These are phyloP conservation scores for Eulemur rubriventer DNA, from an alignment of 2,797 vertebrate genomes.

Conservation along the genomic window DNA sequence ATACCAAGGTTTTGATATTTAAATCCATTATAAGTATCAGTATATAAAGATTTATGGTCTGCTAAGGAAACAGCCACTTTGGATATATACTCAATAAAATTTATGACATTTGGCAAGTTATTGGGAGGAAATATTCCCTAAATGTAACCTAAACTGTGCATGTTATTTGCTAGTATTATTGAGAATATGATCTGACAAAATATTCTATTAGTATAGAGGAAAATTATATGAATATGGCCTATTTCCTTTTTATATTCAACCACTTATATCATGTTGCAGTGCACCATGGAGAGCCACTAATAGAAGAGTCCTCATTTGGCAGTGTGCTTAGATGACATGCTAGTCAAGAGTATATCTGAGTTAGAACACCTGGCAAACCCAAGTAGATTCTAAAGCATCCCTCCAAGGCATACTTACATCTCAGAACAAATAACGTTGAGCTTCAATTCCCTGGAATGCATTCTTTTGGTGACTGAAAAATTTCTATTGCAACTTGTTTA, in stretches of 20 bases:
- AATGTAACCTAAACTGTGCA: neutral
- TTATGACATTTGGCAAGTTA: neutral
- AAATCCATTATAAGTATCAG: neutral
- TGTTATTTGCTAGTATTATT: neutral
- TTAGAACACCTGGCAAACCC: constrained; percentile 43
- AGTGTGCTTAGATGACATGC: constrained; percentile 9
- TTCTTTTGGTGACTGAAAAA: constrained; percentile 36
- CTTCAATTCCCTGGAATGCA: neutral
- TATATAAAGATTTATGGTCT: neutral
- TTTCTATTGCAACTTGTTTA: constrained; percentile 47
- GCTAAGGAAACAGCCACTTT: neutral
- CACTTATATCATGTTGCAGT: neutral
- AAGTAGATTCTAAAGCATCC: constrained; percentile 18
- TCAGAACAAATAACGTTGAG: constrained; percentile 40
- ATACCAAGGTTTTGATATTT: constrained; percentile 5
- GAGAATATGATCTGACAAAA: neutral
- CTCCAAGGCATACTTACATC: constrained; percentile 8
- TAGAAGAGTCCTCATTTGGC: constrained; percentile 15
- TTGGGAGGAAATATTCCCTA: neutral
- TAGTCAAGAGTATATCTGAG: constrained; percentile 43
- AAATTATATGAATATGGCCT: neutral
- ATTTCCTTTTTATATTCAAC: constrained; percentile 24
- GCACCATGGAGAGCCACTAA: neutral
- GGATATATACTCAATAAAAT: neutral
- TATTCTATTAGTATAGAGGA: neutral